Percentiles rank a stretch among this genome's conserved stretches.
phyloP scores from a whole-genome alignment of 2,888 invertebrate species.

The Hirtodrosophila confusa region DNA sequence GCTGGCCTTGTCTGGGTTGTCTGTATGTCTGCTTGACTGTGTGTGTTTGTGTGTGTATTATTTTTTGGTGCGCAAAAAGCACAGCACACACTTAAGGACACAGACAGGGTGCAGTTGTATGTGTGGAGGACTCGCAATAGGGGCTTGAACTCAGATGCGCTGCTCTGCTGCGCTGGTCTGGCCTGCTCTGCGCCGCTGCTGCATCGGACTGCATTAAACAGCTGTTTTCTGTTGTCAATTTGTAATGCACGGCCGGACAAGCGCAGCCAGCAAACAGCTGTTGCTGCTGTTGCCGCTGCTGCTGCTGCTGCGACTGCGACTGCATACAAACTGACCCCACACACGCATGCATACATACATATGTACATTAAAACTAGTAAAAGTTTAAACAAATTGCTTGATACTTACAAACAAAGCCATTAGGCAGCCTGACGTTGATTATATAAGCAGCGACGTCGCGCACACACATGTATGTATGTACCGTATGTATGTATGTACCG shows the following conservation, averaged over 20 bases:
- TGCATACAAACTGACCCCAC: conserved; percentile 17
- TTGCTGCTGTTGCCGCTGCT: conserved; percentile 2
- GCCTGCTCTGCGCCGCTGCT: conserved; percentile 17
- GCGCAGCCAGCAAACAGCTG: conserved; percentile 9
- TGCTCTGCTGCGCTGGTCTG: conserved; percentile 15
- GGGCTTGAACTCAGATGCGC: conserved; percentile 21
- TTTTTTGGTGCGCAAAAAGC: conserved; percentile 70
- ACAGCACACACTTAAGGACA: conserved; percentile 65
- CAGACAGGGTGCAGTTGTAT: conserved; percentile 26
- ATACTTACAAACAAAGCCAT: conserved; percentile 76
- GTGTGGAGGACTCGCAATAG: conserved; percentile 50
- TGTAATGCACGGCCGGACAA: conserved; percentile 34
- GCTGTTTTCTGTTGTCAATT: conserved; percentile 64
- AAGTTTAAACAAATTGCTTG: conserved; percentile 70
- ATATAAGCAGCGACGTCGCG: conserved; percentile 60
- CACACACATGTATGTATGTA: conserved; percentile 19
- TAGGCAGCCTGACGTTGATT: conserved; percentile 63
- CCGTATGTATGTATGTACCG: conserved; percentile 11
- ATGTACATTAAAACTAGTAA: conserved; percentile 45
- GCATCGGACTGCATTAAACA: conserved; percentile 51
- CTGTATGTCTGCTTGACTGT: conserved; percentile 23
- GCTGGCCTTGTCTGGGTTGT: conserved; percentile 46
- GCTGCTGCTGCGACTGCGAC: no score
- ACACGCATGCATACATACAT: conserved; percentile 2
- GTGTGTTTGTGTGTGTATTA: conserved; percentile 29